A percentile compares a stretch with the other conserved stretches of the same genome.
phyloP scores from a whole-genome alignment of 2,888 invertebrate genomes.

The Seira ritae region DNA sequence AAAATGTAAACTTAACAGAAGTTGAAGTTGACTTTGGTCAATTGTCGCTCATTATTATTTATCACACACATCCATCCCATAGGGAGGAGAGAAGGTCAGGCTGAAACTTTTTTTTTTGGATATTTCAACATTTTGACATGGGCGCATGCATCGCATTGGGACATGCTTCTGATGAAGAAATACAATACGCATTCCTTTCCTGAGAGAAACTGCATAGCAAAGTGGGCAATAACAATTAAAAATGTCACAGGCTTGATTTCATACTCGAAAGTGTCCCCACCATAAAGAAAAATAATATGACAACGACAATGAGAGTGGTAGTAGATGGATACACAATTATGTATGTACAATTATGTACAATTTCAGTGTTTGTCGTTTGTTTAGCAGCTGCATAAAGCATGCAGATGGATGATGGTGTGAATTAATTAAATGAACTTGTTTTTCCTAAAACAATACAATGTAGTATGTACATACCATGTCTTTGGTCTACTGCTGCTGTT shows the following conservation, averaged over 20 bases:
- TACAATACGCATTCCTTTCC: not conserved
- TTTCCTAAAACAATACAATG: not conserved
- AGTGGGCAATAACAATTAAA: conserved; percentile 5
- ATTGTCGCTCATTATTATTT: not conserved
- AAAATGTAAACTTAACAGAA: not conserved
- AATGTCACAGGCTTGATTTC: conserved; percentile 2
- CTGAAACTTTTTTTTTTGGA: not conserved
- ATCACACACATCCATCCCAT: too few relatives aligned
- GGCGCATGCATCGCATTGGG: not conserved
- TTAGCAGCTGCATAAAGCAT: too few relatives aligned
- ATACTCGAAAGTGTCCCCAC: not conserved
- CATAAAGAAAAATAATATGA: too few relatives aligned
- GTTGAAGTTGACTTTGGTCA: not conserved
- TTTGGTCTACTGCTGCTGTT: too few relatives aligned
- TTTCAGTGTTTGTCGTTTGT: too few relatives aligned
- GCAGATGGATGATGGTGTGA: not conserved
- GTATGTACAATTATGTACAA: too few relatives aligned
- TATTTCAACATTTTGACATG: not conserved
- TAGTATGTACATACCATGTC: too few relatives aligned
- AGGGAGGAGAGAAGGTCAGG: not conserved
- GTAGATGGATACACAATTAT: too few relatives aligned
- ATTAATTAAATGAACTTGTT: conserved; percentile 14
- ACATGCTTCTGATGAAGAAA: not conserved
- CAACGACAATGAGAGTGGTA: too few relatives aligned
- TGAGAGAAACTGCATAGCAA: not conserved